Conservation (phyloP, 1,140 invertebrate species). For the Drosophila carrolli region DNA sequence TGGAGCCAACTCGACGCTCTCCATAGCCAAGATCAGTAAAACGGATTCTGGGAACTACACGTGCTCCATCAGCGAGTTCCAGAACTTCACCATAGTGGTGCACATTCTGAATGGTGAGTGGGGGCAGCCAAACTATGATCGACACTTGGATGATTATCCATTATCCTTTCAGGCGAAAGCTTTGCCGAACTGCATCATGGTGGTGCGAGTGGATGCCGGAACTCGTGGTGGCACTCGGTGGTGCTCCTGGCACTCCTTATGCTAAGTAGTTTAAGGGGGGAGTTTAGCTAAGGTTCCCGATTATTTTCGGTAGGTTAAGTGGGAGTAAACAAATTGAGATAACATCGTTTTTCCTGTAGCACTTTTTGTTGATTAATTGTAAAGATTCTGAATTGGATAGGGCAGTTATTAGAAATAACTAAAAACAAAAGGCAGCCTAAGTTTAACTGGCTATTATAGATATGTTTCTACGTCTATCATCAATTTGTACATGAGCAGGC, state of each 20-base stretch:
- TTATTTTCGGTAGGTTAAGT: conserved; percentile 55
- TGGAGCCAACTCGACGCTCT: conserved; percentile 90
- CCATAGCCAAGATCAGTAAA: conserved; percentile 90
- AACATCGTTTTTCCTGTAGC: conserved; percentile 36
- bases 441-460: conserved; percentile 59
- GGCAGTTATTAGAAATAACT: conserved; percentile 79
- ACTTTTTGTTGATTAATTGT: conserved; percentile 80
- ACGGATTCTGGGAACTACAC: conserved; percentile 92
- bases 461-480: conserved; percentile 64
- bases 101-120: conserved; percentile 90
- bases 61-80: conserved; percentile 88
- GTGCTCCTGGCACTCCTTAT: conserved; percentile 45
- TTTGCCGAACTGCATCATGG: conserved; percentile 87
- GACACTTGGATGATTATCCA: background rate
- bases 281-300: conserved; percentile 40
- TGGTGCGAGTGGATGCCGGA: conserved; percentile 21
- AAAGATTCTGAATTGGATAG: conserved; percentile 67
- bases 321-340: conserved; percentile 27
- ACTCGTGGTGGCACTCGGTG: conserved; percentile 28
- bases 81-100: conserved; percentile 89
- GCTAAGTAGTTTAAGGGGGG: conserved; percentile 30
- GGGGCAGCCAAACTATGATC: background rate
- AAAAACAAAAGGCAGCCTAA: conserved; percentile 69
- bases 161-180: conserved; percentile 86
- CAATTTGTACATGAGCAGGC: conserved; percentile 78